Evolutionary conservation across 2,797 vertebrate species (phyloP).

Genomic region (Manis pentadactyla): DNA sequence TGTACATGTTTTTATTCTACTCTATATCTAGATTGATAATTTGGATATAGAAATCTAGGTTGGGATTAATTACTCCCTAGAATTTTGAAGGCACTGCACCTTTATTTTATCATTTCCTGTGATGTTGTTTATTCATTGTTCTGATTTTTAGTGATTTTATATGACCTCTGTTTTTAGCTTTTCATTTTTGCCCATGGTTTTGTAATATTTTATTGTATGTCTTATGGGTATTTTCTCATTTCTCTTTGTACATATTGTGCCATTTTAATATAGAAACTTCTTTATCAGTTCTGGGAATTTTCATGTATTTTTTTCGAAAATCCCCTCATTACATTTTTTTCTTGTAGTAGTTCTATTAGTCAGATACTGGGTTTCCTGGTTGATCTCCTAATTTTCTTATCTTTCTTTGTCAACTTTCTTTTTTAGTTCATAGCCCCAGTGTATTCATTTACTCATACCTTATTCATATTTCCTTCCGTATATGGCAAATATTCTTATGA

Average conservation of each 20-base stretch:
- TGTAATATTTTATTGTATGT: neutral
- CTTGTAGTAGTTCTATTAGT: neutral
- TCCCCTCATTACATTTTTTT: neutral
- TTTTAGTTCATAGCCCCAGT: neutral
- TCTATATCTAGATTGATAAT: neutral
- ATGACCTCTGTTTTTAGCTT: neutral
- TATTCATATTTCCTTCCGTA: neutral
- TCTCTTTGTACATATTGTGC: neutral
- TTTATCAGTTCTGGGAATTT: neutral
- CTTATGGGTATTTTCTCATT: neutral
- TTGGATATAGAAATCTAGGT: neutral
- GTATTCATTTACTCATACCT: neutral
- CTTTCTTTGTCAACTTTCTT: neutral
- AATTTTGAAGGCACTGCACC: neutral
- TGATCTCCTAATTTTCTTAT: neutral
- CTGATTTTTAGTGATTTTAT: neutral
- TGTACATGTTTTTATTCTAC: conserved; percentile 8
- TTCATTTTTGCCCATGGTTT: neutral
- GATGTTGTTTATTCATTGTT: neutral
- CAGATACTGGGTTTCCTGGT: neutral
- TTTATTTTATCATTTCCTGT: neutral
- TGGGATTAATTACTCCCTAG: neutral
- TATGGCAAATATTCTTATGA: neutral
- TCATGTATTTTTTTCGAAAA: neutral
- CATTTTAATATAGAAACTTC: neutral